A percentile compares a stretch with the other conserved stretches of the same genome.
phyloP scores from a whole-genome alignment of 1,140 invertebrate species.

The Cydia splendana region DNA sequence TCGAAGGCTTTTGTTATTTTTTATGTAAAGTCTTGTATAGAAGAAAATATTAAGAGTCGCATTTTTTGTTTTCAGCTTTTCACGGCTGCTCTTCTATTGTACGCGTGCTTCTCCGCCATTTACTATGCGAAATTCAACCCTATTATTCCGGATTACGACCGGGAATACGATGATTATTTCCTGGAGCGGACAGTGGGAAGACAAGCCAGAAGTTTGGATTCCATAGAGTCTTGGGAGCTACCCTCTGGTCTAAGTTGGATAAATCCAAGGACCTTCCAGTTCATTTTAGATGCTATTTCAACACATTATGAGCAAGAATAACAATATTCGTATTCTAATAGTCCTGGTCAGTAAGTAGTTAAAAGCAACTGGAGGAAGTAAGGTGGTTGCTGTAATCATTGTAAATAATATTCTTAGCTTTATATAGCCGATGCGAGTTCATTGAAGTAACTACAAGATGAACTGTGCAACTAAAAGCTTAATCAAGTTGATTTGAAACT shows the following conservation, averaged over 20 bases:
- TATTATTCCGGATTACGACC: constrained; percentile 85
- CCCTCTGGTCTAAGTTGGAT: constrained; percentile 74
- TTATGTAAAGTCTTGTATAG: not conserved
- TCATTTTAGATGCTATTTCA: constrained; percentile 73
- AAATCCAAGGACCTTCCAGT: constrained; percentile 70
- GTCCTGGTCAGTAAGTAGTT: not conserved
- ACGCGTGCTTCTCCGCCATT: constrained; percentile 90
- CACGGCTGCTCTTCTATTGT: constrained; percentile 88
- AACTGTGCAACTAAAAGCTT: not conserved
- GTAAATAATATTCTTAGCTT: too few species aligned
- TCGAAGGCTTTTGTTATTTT: constrained; percentile 15
- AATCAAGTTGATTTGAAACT: constrained; percentile 33
- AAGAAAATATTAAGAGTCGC: not conserved
- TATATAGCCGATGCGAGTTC: not conserved
- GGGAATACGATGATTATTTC: constrained; percentile 85
- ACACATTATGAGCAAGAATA: constrained; percentile 61
- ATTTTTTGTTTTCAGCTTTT: constrained; percentile 82
- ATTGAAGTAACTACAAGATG: not conserved
- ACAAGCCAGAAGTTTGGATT: constrained; percentile 68
- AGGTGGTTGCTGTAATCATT: too few species aligned
- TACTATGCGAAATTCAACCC: constrained; percentile 93
- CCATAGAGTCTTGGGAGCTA: constrained; percentile 59
- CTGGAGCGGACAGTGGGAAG: constrained; percentile 78
- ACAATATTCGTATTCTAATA: not conserved
- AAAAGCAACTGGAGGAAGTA: not conserved